Base-by-base conservation (phyloP, 2,797 vertebrate species). In the Anolis apletophallus region DNA sequence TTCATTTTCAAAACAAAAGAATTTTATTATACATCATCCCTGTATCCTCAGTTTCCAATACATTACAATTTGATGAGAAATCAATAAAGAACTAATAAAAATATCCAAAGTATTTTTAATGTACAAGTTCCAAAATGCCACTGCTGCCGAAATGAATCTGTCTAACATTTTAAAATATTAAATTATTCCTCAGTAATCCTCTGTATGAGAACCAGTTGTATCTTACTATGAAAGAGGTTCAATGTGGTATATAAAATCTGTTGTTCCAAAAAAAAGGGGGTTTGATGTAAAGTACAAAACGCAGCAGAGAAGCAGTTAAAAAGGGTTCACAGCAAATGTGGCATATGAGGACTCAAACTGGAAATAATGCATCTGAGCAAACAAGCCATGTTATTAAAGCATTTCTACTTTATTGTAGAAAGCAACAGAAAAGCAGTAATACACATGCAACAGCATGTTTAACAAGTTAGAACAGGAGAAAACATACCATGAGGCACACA, bases 1-100 rank as follows among this genome's bases (percentile, higher is more conserved):
- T 61, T 61, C 59, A 61, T 6, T 61, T 21, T 72, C 91, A 73
- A 88, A 92, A 73, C 91, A 79, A 81, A 93, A 94, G 68, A 5
- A 55, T 1, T 55, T 36, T 32, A 57, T 10, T 79, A 90, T 72
- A 92, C 88, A 92, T 85, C 3, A 29, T 86, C 72, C 88, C 74
- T 0, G 17, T 57, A 9, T 74, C 77, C 83, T 89, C 68, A 11
- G 88, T 69, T 16, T 23, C 11, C 89, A 94, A 94, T 69, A 67
- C 69, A 54, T 84, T 85, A 57, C 11, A 88, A 17, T 89, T 89
- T 0, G 79, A 82, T 73, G 87, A 92, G 90, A 93, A 13, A 13
- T 81, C 3, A 17, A 23, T 81, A 36, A 52, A 90, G 61, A 92
- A 89, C 90, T 94, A 52, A 26, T 83, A 73, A 26, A 9, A 59